Base-by-base conservation (phyloP, 2,888 invertebrate genomes). In the Alviniconcha strummeri region DNA sequence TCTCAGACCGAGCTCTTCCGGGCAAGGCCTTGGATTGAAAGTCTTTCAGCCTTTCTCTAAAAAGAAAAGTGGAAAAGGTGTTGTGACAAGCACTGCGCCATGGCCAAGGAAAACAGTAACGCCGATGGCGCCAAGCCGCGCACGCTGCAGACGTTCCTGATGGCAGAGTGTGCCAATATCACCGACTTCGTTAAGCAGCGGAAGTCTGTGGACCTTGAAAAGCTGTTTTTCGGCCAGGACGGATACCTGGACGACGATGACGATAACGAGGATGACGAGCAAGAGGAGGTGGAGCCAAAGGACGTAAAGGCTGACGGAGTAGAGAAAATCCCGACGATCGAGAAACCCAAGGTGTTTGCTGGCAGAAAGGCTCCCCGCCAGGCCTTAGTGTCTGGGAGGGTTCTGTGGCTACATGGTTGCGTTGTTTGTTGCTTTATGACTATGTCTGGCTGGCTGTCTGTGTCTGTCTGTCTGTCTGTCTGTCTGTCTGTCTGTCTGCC, bases 201-300 rank as follows among this genome's bases (percentile, higher is more conserved):
- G 36, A 52, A 80, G 67, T 83, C 83, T 2, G 83, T 83, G 55
- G 83, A 83, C 54, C 57, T 83, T 54, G 83, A 80, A 17, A 64
- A 72, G n/a, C 78, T 83, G 19, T 83, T 83, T 15, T 83, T 83
- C 56, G 83, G 83, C 11, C 57, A 72, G 19, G 55, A 72, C 1
- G 75, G 75, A 0, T 72, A 19, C 4, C 55, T 67, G 5, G 36
- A 56, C 7, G 74, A n/a, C 8, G 83, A 83, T 13, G 80, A 71
- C 9, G 71, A 60, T 15, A 79, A 83, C 15, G 78, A 55, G n/a
- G 79, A 83, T 5, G 71, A 17, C 8, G 57, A 78, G 13, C 17
- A 52, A 5, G 52, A 36, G 15, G 52, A n/a, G 15, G 57, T 13
- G 15, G n/a, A n/a, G 6, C 15, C n/a, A 7, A 6, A 17, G 69